phyloP scores from a whole-genome alignment of 2,888 invertebrate species.

The Drosophila meridiana region DNA sequence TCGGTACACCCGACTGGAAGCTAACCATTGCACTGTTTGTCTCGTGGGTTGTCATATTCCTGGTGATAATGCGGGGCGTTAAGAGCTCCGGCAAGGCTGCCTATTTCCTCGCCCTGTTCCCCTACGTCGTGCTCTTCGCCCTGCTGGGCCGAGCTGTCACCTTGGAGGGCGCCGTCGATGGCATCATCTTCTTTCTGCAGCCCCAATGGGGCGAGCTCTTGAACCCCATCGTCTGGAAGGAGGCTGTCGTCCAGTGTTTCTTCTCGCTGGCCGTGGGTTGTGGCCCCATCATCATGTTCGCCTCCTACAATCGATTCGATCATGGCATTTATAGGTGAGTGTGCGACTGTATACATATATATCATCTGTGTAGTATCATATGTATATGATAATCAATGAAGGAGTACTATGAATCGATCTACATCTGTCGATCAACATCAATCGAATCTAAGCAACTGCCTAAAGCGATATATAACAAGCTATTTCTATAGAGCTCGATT shows the following conservation, averaged over 20 bases:
- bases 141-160: constrained; percentile 89
- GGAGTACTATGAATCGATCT: too few relatives aligned
- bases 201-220: constrained; percentile 92
- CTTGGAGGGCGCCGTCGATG: constrained; percentile 89
- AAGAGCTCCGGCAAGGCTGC: constrained; percentile 93
- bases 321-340: constrained; percentile 89
- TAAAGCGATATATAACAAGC: too few relatives aligned
- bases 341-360: too few relatives aligned
- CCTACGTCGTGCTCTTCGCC: constrained; percentile 91
- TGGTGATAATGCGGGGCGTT: constrained; percentile 90
- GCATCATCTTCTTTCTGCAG: constrained; percentile 91
- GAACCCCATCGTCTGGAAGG: constrained; percentile 91
- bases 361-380: too few relatives aligned
- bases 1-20: constrained; percentile 89
- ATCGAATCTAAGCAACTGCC: too few relatives aligned
- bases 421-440: too few relatives aligned
- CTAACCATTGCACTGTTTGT: constrained; percentile 88
- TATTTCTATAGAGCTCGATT: too few relatives aligned
- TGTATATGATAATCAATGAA: too few relatives aligned
- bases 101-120: constrained; percentile 95
- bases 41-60: constrained; percentile 89
- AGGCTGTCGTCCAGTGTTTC: constrained; percentile 92
- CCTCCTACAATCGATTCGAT: constrained; percentile 90
- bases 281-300: constrained; percentile 91
- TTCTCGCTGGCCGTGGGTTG: constrained; percentile 91